These are phyloP conservation scores for Sisyra terminalis DNA, from an alignment of 2,888 invertebrate species.

Conservation along the genomic window DNA sequence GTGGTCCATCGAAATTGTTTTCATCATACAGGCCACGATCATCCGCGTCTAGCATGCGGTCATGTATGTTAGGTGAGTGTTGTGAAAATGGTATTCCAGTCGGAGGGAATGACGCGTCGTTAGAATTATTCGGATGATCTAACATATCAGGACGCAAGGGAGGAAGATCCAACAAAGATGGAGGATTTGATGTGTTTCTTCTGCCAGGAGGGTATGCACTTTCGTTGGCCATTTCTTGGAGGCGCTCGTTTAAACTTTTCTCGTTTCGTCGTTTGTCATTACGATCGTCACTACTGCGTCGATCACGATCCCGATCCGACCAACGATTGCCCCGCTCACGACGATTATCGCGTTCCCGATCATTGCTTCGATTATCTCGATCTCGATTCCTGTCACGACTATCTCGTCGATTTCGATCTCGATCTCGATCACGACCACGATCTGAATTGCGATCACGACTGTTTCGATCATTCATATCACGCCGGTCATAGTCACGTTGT, in stretches of 20 bases:
- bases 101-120: not conserved
- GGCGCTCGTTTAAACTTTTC: slow-evolving; percentile 20
- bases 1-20: not conserved
- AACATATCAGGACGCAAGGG: slow-evolving; percentile 4
- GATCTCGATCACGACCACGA: slow-evolving; percentile 16
- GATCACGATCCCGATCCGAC: slow-evolving; percentile 8
- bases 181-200: not conserved
- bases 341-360: slow-evolving; percentile 21
- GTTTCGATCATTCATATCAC: slow-evolving; percentile 23
- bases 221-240: slow-evolving; percentile 20
- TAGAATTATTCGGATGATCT: not conserved
- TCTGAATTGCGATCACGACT: slow-evolving; percentile 16
- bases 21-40: not conserved
- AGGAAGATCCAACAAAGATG: slow-evolving; percentile 7
- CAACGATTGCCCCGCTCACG: slow-evolving; percentile 14
- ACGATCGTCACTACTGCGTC: slow-evolving; percentile 11
- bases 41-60: slow-evolving; percentile 1
- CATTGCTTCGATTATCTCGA: slow-evolving; percentile 14
- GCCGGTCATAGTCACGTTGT: slow-evolving; percentile 15
- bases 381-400: slow-evolving; percentile 15
- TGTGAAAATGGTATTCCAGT: not conserved
- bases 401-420: slow-evolving; percentile 19
- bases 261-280: slow-evolving; percentile 15
- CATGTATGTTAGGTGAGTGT: not conserved
- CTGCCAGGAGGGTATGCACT: slow-evolving; percentile 2